These are phyloP conservation scores for Bungarus multicinctus DNA, from an alignment of 2,113 vertebrate genomes.

Conservation along the genomic window DNA sequence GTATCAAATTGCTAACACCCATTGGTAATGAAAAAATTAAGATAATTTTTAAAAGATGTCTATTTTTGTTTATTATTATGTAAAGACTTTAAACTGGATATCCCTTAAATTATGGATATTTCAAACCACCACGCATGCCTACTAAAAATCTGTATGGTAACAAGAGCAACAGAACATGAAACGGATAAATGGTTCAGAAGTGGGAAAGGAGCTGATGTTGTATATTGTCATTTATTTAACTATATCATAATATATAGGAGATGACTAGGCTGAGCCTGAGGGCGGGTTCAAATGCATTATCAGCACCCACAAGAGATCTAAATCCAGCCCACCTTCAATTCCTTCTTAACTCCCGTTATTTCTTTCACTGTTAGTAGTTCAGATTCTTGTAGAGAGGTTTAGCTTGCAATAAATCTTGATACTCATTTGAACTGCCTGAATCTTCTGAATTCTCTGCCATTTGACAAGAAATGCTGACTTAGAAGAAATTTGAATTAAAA, in stretches of 20 bases:
- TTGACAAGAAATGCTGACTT: neutral
- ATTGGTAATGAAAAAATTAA: neutral
- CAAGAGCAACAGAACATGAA: neutral
- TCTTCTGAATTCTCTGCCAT: neutral
- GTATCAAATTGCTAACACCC: neutral
- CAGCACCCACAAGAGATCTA: no score
- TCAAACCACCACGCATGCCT: neutral
- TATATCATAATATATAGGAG: neutral
- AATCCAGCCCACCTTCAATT: no score
- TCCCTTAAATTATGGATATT: neutral
- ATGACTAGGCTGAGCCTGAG: neutral
- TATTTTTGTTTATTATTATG: neutral
- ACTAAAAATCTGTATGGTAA: neutral
- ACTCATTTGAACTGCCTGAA: neutral
- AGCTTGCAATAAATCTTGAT: neutral
- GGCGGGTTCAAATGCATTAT: neutral
- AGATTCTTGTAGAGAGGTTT: neutral
- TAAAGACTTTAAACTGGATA: neutral
- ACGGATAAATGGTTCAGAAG: neutral
- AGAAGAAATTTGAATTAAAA: neutral
- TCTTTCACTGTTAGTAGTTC: neutral
- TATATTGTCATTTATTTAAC: neutral
- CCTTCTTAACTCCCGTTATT: neutral
- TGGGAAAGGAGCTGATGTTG: neutral
- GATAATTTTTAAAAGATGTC: neutral